phyloP scores from a whole-genome alignment of 2,113 vertebrate species.

The Chiloscyllium plagiosum region DNA sequence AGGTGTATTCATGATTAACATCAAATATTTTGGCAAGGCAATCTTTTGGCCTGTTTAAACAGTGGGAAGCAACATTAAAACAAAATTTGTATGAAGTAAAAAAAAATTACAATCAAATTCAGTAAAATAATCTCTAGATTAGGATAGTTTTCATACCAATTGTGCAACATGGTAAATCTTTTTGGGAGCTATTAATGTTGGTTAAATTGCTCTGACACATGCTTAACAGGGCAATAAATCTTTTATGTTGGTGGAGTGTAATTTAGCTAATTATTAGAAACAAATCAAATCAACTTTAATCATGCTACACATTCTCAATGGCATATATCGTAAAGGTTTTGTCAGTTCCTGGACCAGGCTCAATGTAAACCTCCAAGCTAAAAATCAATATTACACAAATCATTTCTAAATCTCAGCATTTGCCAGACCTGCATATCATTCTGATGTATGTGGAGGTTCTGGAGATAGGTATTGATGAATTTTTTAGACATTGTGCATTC shows the following conservation, averaged over 20 bases:
- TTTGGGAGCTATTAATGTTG: not conserved
- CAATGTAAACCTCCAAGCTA: not conserved
- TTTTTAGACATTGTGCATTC: not conserved
- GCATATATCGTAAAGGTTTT: not conserved
- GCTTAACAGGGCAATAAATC: not conserved
- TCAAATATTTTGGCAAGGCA: not conserved
- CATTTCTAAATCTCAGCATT: not conserved
- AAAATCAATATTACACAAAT: conserved; percentile 1
- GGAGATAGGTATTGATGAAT: not conserved
- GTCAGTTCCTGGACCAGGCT: not conserved
- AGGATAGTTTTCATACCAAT: not conserved
- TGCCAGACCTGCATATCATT: not conserved
- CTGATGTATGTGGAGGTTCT: not conserved
- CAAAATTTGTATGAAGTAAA: not conserved
- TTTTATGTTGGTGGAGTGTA: not conserved
- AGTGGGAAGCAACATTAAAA: not conserved
- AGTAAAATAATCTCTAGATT: not conserved
- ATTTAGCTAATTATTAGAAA: not conserved
- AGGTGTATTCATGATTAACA: not conserved
- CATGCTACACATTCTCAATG: not conserved
- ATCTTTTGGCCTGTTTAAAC: not conserved
- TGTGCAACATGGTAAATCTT: not conserved
- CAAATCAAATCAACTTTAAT: not conserved
- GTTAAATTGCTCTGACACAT: not conserved
- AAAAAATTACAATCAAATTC: not conserved